Base-by-base conservation (phyloP, 2,113 vertebrate species). In the Hepsetus odoe region DNA sequence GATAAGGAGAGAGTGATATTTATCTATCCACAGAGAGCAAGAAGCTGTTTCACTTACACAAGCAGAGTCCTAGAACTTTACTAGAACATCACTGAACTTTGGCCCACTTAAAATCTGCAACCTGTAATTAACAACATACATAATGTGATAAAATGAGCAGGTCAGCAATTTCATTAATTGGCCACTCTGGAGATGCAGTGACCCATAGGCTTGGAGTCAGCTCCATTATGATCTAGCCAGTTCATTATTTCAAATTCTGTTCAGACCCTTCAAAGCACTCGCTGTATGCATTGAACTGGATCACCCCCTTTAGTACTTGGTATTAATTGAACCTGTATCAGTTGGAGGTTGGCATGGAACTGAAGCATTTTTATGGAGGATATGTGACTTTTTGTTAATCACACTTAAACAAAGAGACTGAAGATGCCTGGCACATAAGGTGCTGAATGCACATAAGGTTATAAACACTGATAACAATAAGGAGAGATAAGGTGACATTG, bases 391-490 rank as follows among this genome's bases (percentile, higher is more conserved):
- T 69, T 53, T 78, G 33, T 30, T 78, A 68, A 61, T 66, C 32
- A 16, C 2, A 18, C 51, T 18, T 67, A 46, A 14, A 13, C 58
- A 55, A 76, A 79, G 32, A 46, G n/a, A 42, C n/a, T 67, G 40
- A 74, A n/a, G 69, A 24, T 49, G 8, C 7, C 28, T 6, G 18
- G 58, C 24, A 62, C 59, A 77, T 51, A n/a, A 33, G 33, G 53
- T 67, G 30, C 1, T 61, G 79, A 55, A 51, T 80, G 64, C 28
- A 56, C 7, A 49, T 53, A 66, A 51, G 16, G 53, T 40, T 76
- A 72, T 72, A 72, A 78, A 76, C 67, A 76, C 44, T 76, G 61
- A 76, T 83, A 79, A 74, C 61, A 77, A 22, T 32, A 28, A 26
- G 35, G 44, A 51, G 5, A 62, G 62, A 80, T 83, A 64, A 80